phyloP scores from a whole-genome alignment of 2,113 vertebrate species.

The pig (Sus scrofa) region DNA sequence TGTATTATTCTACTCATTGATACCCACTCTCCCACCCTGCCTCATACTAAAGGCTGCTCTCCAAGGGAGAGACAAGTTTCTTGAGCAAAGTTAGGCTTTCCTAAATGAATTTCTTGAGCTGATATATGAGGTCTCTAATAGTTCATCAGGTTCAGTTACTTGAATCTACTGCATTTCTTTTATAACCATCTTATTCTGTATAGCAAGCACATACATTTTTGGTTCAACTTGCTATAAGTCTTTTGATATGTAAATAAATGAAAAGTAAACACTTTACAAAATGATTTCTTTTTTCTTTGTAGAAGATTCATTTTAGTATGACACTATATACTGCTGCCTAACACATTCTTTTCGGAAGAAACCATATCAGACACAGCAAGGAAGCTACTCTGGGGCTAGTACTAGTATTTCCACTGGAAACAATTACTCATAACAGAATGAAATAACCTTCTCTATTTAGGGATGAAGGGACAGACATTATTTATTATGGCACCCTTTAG shows the following conservation, averaged over 20 bases:
- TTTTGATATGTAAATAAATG: slow-evolving; percentile 68
- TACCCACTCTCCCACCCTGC: background rate
- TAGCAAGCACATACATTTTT: slow-evolving; percentile 70
- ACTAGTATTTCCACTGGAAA: slow-evolving; percentile 54
- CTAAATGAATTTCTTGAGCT: slow-evolving; percentile 48
- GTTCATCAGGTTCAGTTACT: slow-evolving; percentile 71
- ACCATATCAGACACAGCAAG: slow-evolving; percentile 58
- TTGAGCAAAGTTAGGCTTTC: slow-evolving; percentile 21
- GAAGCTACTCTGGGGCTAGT: slow-evolving; percentile 64
- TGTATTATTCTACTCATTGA: slow-evolving; percentile 61
- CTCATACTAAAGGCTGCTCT: slow-evolving; percentile 47
- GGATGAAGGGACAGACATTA: slow-evolving; percentile 57
- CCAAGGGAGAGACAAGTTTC: slow-evolving; percentile 16
- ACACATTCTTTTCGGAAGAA: slow-evolving; percentile 66
- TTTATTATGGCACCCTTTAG: slow-evolving; percentile 59
- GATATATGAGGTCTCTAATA: slow-evolving; percentile 67
- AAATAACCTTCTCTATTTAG: slow-evolving; percentile 69
- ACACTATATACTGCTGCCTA: slow-evolving; percentile 57
- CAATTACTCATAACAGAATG: slow-evolving; percentile 65
- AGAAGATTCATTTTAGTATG: slow-evolving; percentile 73
- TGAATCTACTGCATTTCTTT: slow-evolving; percentile 69
- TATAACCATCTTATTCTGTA: slow-evolving; percentile 72
- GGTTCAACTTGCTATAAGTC: slow-evolving; percentile 61
- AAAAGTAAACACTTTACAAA: slow-evolving; percentile 58
- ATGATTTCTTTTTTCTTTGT: slow-evolving; percentile 66